Conservation (phyloP, 2,888 invertebrate species). For the Euplagia quadripunctaria region DNA sequence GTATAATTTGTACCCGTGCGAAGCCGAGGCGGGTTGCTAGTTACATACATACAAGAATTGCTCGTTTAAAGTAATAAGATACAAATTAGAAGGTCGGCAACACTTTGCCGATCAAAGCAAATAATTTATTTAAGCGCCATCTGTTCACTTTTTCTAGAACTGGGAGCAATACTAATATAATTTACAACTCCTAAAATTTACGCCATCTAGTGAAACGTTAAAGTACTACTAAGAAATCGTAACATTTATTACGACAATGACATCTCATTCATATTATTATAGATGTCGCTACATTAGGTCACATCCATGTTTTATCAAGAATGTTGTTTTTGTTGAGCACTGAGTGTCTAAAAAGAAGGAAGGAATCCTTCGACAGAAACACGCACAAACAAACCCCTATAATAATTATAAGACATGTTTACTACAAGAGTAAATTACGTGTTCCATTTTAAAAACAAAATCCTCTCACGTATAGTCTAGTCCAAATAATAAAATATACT, state of each 20-base stretch:
- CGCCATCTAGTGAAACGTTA: slow-evolving; percentile 16
- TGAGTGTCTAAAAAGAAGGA: not conserved
- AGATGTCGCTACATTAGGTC: slow-evolving; percentile 8
- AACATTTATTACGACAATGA: not conserved
- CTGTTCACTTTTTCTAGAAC: slow-evolving; percentile 17
- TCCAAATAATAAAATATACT: not conserved
- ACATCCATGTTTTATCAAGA: not conserved
- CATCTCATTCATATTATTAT: not conserved
- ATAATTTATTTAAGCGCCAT: slow-evolving; percentile 28
- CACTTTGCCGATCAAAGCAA: not conserved
- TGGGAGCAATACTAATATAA: not conserved
- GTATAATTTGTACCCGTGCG: no score
- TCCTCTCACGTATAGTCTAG: no score
- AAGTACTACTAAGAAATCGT: not conserved
- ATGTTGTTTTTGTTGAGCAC: no score
- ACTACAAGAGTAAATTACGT: not conserved
- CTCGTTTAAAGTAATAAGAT: no score
- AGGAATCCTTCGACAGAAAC: no score
- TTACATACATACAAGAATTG: no score
- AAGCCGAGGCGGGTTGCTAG: no score
- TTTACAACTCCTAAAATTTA: accelerated
- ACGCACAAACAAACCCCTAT: no score
- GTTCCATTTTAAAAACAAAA: not conserved
- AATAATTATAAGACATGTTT: not conserved
- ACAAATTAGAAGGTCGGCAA: no score